phyloP scores from a whole-genome alignment of 2,113 vertebrate genomes.

The Tauraco erythrolophus region DNA sequence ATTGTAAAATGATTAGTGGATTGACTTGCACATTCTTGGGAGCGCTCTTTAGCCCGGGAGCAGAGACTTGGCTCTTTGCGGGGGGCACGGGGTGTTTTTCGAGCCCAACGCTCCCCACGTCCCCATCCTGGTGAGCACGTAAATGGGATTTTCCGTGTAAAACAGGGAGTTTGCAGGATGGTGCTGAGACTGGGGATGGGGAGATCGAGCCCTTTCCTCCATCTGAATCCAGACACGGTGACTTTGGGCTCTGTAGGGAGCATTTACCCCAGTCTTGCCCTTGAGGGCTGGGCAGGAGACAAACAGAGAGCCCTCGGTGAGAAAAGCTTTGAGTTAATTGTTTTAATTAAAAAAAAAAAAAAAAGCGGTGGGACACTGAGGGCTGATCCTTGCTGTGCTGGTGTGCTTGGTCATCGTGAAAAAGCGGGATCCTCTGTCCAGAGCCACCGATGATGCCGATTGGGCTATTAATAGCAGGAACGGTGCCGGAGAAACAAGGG shows the following conservation, averaged over 20 bases:
- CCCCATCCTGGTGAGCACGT: accelerated
- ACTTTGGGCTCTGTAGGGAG: neutral
- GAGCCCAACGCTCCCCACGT: neutral
- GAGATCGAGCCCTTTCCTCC: neutral
- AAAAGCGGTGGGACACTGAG: neutral
- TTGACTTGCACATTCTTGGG: neutral
- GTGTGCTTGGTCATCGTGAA: neutral
- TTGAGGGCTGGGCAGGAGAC: neutral
- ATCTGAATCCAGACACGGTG: accelerated
- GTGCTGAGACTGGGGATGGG: neutral
- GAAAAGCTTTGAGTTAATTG: neutral
- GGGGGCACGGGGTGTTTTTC: neutral
- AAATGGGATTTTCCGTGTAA: neutral
- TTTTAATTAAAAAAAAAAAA: neutral
- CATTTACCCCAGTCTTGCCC: neutral
- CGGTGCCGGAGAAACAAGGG: neutral
- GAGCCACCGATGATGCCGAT: neutral
- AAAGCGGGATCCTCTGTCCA: neutral
- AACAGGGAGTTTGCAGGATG: neutral
- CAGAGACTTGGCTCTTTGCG: neutral
- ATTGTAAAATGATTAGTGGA: neutral
- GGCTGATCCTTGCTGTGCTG: neutral
- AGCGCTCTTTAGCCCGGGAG: neutral
- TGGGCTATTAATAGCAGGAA: neutral
- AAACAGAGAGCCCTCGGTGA: accelerated